Conservation (phyloP, 2,113 vertebrate species). For the Fulica atra region DNA sequence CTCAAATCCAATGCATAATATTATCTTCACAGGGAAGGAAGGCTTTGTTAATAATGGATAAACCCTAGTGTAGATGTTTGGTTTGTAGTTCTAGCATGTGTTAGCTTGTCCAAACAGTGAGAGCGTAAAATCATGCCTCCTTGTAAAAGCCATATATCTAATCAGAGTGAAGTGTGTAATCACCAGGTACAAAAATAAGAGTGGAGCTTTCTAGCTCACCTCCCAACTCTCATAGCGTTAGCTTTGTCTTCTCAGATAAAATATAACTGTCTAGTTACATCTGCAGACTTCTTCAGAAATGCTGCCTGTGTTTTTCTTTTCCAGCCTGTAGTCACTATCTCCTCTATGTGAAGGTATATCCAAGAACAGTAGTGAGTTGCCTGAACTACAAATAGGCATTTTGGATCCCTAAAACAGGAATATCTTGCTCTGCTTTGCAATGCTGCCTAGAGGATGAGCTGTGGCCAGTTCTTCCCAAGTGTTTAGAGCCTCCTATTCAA, state of each 20-base stretch:
- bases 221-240: neutral
- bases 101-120: neutral
- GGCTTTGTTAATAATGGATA: neutral
- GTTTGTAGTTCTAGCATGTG: neutral
- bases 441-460: conserved; percentile 23
- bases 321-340: neutral
- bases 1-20: neutral
- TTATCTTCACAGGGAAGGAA: neutral
- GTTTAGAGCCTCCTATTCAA: neutral
- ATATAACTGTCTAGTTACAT: neutral
- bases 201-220: neutral
- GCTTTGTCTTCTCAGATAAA: neutral
- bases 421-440: conserved; percentile 28
- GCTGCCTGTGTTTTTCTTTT: neutral
- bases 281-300: neutral
- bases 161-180: neutral
- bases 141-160: neutral
- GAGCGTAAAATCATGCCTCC: neutral
- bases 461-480: neutral
- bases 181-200: neutral
- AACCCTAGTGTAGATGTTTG: neutral
- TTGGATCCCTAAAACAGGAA: conserved; percentile 2
- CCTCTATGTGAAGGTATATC: neutral
- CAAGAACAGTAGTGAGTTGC: neutral
- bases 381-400: neutral